Base-by-base conservation (phyloP, 1,140 invertebrate genomes). In the Stenopsyche tienmushanensis region DNA sequence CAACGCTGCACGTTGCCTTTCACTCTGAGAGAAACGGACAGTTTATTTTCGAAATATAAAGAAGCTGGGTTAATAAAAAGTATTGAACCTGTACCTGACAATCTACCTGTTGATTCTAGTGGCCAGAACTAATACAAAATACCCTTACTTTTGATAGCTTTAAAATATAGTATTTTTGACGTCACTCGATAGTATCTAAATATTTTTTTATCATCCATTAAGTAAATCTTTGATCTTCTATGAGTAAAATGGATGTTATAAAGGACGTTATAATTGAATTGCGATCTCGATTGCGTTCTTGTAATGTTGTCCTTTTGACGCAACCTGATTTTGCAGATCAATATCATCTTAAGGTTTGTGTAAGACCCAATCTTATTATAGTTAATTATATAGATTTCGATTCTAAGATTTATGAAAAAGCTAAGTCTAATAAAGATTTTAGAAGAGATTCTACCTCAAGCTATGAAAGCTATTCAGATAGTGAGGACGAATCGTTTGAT, bases 1-100 rank as follows among this genome's bases (percentile, higher is more conserved):
- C 81, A 90, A 74, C 87, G 87, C 73, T 87, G 86, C 1, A 90
- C 88, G 0, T 72, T 99, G 65, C 84, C 88, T 0, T 92, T 89
- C 77, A 81, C 84, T 41, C 80, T 90, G 1, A 81, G 82, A 62
- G 86, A 91, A 74, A 83, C 83, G 71, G 83, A 87, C 65, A 80
- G 77, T 45, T 73, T 86, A 20, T 60, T 26, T 29, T 1, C n/a
- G 5, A 47, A 25, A 10, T 60, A 23, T 25, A 60, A 60, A 60
- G 57, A 60, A 10, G 34, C 34, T 23, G 39, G 39, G n/a, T 24
- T 57, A 17, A 23, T 57, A 3, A 13, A 34, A 34, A 13, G n/a
- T n/a, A n/a, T n/a, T n/a, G n/a, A n/a, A n/a, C n/a, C n/a, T n/a
- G n/a, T n/a, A n/a, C n/a, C n/a, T n/a, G n/a, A n/a, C n/a, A n/a